Evolutionary conservation across 2,888 invertebrate genomes (phyloP), one percentile per base, ranked within the genome.

Genomic region (Acanthosepion esculentum): DNA sequence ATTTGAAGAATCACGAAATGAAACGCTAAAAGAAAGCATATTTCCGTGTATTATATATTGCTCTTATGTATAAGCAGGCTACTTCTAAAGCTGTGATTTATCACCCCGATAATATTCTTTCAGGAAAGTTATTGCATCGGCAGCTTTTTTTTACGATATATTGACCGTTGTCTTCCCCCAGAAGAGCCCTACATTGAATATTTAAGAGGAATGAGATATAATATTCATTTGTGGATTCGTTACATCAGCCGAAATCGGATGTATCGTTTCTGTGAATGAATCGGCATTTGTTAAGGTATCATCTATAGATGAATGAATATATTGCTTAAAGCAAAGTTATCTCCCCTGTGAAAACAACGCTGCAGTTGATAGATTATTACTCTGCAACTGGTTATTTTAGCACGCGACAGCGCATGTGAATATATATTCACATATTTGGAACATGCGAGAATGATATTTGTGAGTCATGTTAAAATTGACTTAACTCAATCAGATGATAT

Each of bases 171-270:
- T 15, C n/a, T 78, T 33, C 15, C 78, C 41, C 78, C 78, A 78
- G 78, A 78, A 78, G 78, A 78, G 33, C n/a, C 78, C 33, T 23
- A 33, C 12, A 4, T n/a, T 78, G 78, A 78, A 78, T 78, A 78
- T 78, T 78, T 78, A 78, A 78, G 78, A n/a, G 78, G 12, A 78
- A 78, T 78, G 78, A 78, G n/a, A 78, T 78, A n/a, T 78, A 33
- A 78, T 78, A 78, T 78, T 78, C 78, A 78, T 78, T 78, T 78
- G 78, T 78, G 78, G 33, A 78, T 78, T n/a, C n/a, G 33, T 78
- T n/a, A 78, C n/a, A 78, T 12, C n/a, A 12, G 12, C n/a, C 33
- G 78, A 78, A 78, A 15, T 78, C n/a, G 12, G 78, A 78, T 78
- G n/a, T 78, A 78, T 78, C n/a, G n/a, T 78, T 33, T 6, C n/a